Evolutionary conservation across 1,140 invertebrate species (phyloP), one percentile per base, ranked within the genome.

Genomic region (Zaprionus nigranus): DNA sequence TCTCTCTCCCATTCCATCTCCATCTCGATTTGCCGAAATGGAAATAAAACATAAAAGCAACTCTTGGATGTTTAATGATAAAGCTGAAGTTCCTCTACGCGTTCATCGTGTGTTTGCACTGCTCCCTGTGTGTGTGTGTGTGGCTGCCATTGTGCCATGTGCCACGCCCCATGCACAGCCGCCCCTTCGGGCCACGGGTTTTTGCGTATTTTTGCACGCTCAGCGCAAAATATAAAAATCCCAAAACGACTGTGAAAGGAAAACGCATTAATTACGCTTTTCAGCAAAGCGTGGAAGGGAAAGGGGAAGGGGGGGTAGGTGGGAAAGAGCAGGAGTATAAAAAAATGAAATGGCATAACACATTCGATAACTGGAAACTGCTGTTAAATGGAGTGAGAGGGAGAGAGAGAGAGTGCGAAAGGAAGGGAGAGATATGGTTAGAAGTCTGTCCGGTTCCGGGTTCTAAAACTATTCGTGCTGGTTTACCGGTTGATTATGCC

Each of bases 21-120:
- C 7, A 17, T 20, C 4, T 56, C 40, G 13, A 58, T 68, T 46
- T 62, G 54, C 15, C 62, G 62, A 61, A 83, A 77, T 81, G 84
- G 84, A 87, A 90, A 87, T 84, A 88, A 88, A 87, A 80, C 84
- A 88, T 84, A 88, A 87, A 88, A 88, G 84, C 88, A 81, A 84
- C 84, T 88, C 81, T 88, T 88, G 81, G 81, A 75, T 88, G 81
- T 83, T 87, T 87, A 87, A 87, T 87, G 84, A 87, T 87, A 87
- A 87, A 87, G 84, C 82, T 77, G 36, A 75, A 66, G 61, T 75
- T 82, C 63, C 56, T 51, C 51, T 24, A 58, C 61, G 66, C 62
- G n/a, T n/a, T n/a, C 40, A 22, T 9, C n/a, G 20, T 59, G 54
- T 58, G 58, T 56, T 64, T 70, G 70, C 69, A 12, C 64, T 49